Evolutionary conservation across 2,888 invertebrate genomes (phyloP), one percentile per base, ranked within the genome.

Genomic region (Miltochrista miniata): DNA sequence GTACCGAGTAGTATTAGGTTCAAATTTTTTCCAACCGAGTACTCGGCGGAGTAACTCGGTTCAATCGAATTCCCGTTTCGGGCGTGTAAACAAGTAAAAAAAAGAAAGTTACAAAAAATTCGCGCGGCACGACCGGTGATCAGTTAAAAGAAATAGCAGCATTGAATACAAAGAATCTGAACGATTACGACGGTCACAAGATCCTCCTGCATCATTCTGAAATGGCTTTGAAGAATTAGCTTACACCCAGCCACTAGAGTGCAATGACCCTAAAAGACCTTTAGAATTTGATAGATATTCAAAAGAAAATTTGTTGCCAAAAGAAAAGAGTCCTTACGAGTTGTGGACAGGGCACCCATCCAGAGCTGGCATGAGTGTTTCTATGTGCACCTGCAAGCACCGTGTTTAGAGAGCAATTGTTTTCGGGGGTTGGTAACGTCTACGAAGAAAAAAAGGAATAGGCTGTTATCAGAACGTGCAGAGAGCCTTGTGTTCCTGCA

Each of bases 361-460:
- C n/a, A 29, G 24, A 13, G 41, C 39, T 18, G 30, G 18, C 34
- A 39, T 15, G 30, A 30, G 5, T 30, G 30, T 38, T 18, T 38
- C 38, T 38, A 18, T 40, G 34, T 42, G 33, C 33, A 31, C 48
- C 43, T 15, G 42, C 31, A 43, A 48, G 43, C 15, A 34, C 15
- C 30, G 43, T 48, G 14, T 48, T 38, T 37, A 43, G 42, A 31
- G 35, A 48, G 24, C 38, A 42, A 34, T 8, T 49, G 10, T 40
- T 53, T 15, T 45, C 49, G 35, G 48, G 33, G 43, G 48, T 37
- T 34, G 43, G 43, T 30, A 42, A 43, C 33, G 36, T 39, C 13
- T 33, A 34, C 33, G 38, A 36, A 34, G 43, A 24, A 45, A 44
- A n/a, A 48, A 14, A 33, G 29, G 11, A 45, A 41, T 37, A 40